phyloP scores from a whole-genome alignment of 2,888 invertebrate species.

The Xylota sylvarum region DNA sequence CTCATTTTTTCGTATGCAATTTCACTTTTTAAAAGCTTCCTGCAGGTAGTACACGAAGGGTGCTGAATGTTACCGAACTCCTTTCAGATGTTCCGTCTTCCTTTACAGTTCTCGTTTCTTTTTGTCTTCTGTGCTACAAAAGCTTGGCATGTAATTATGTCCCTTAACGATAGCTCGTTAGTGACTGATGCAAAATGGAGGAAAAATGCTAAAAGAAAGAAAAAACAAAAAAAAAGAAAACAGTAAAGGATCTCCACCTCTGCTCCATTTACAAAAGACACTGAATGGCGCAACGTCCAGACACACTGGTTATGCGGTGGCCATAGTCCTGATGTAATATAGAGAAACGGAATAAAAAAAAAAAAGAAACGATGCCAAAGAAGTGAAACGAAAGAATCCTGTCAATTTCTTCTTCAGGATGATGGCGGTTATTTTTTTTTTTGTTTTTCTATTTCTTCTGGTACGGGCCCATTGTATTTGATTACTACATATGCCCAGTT shows the following conservation, averaged over 20 bases:
- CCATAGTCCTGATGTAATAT: constrained; percentile 51
- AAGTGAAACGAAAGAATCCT: constrained; percentile 75
- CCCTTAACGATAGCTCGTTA: constrained; percentile 77
- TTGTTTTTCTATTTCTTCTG: constrained; percentile 52
- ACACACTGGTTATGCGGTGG: constrained; percentile 52
- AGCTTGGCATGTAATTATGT: constrained; percentile 77
- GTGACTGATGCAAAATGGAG: constrained; percentile 75
- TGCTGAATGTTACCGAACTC: constrained; percentile 35
- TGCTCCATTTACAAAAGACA: constrained; percentile 71
- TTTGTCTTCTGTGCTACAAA: constrained; percentile 67
- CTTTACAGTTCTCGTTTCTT: constrained; percentile 52
- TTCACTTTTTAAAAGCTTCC: constrained; percentile 77
- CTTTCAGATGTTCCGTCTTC: constrained; percentile 72
- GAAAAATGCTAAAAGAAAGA: constrained; percentile 37
- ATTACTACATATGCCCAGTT: constrained; percentile 76
- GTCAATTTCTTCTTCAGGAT: constrained; percentile 70
- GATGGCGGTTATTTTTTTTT: constrained; percentile 24
- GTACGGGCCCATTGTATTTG: constrained; percentile 72
- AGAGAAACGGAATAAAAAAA: constrained; percentile 6
- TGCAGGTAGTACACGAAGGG: constrained; percentile 62
- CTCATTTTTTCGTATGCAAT: constrained; percentile 75
- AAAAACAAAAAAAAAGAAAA: constrained; percentile 25
- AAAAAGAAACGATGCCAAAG: constrained; percentile 44
- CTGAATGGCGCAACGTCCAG: constrained; percentile 68
- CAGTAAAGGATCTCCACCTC: constrained; percentile 47